Conservation (phyloP, 1,140 invertebrate genomes). For the Hylyphantes graminicola region DNA sequence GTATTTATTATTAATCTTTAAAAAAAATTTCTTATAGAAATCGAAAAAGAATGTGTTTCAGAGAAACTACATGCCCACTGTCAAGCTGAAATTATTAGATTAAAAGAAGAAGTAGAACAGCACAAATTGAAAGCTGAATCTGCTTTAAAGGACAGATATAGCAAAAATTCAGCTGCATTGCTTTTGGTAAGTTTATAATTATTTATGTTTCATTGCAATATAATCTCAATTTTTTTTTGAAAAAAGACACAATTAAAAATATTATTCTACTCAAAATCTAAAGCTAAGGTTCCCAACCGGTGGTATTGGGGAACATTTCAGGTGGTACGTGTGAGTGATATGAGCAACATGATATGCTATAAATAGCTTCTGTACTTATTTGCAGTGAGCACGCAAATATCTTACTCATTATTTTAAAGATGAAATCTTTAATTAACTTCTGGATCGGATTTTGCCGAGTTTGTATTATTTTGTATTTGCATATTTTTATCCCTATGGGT, state of each 20-base stretch:
- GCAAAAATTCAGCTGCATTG: slow-evolving; percentile 38
- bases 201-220: neutral
- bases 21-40: slow-evolving; percentile 1
- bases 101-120: slow-evolving; percentile 70
- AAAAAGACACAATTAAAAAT: neutral
- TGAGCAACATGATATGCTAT: too few relatives aligned
- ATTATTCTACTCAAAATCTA: neutral
- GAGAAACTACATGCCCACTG: slow-evolving; percentile 63
- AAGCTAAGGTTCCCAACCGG: too few relatives aligned
- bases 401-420: too few relatives aligned
- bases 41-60: slow-evolving; percentile 7
- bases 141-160: slow-evolving; percentile 48
- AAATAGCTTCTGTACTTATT: too few relatives aligned
- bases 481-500: too few relatives aligned
- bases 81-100: slow-evolving; percentile 66
- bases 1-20: too few relatives aligned
- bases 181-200: slow-evolving; percentile 30
- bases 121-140: slow-evolving; percentile 69
- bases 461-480: too few relatives aligned
- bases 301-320: too few relatives aligned
- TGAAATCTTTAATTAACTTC: too few relatives aligned
- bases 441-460: too few relatives aligned
- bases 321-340: too few relatives aligned
- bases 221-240: neutral
- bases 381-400: too few relatives aligned